phyloP scores from a whole-genome alignment of 2,888 invertebrate genomes.

The Celastrina argiolus region DNA sequence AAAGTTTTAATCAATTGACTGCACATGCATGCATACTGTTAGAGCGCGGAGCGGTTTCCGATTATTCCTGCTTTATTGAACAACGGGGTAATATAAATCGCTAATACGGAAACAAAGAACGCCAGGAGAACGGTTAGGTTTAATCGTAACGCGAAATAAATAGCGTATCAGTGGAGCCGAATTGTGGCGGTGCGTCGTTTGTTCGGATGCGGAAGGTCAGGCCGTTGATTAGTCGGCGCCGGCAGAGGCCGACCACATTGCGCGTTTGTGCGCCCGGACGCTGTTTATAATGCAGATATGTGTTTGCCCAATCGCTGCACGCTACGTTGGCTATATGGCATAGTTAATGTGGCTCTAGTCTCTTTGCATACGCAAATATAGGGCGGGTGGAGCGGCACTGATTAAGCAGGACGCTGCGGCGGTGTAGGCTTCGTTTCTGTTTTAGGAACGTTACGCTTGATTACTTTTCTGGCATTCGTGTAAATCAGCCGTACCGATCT shows the following conservation, averaged over 20 bases:
- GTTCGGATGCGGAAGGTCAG: constrained; percentile 72
- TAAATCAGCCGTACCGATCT: constrained; percentile 20
- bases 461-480: constrained; percentile 51
- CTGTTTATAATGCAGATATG: constrained; percentile 80
- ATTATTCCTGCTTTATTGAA: constrained; percentile 50
- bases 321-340: constrained; percentile 78
- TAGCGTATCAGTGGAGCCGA: constrained; percentile 15
- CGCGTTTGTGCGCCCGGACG: constrained; percentile 74
- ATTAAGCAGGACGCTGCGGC: constrained; percentile 72
- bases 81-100: constrained; percentile 40
- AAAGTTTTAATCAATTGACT: constrained; percentile 73
- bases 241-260: constrained; percentile 75
- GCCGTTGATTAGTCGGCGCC: constrained; percentile 74
- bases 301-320: constrained; percentile 78
- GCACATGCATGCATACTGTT: constrained; percentile 67
- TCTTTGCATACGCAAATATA: constrained; percentile 79
- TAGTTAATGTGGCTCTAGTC: constrained; percentile 75
- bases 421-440: constrained; percentile 63
- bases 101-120: constrained; percentile 26
- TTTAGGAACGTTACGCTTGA: constrained; percentile 59
- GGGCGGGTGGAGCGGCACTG: constrained; percentile 72
- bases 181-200: constrained; percentile 50
- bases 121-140: constrained; percentile 4
- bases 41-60: constrained; percentile 46
- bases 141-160: constrained; percentile 11